Base-by-base conservation (phyloP, 2,113 vertebrate species). In the Leptocoma aspasia region DNA sequence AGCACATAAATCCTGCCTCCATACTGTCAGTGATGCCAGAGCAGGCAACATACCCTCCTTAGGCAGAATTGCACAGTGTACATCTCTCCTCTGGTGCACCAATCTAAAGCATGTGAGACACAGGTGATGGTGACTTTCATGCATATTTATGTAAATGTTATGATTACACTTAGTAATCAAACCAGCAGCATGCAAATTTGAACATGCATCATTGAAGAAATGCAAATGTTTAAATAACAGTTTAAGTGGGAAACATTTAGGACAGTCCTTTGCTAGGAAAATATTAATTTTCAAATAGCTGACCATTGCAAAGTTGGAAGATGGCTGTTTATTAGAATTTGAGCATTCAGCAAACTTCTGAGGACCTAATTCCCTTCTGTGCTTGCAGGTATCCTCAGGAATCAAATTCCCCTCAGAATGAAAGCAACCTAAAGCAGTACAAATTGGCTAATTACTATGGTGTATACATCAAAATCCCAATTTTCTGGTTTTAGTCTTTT, bases 221-320 rank as follows among this genome's bases (percentile, higher is more conserved):
- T 89, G 61, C 41, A 95, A 93, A 90, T 77, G 92, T 88, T 96
- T 88, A 72, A 35, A 8, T 10, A 79, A 53, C 54, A 68, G 75
- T 60, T 63, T 72, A 90, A 92, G 15, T 61, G 28, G 50, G n/a
- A 82, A 85, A 59, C 26, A 77, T 82, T 85, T 83, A 56, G 27
- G 53, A 44, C 16, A n/a, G 21, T 60, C 52, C 35, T 81, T 76
- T 52, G 6, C 52, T 37, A 75, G 39, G 30, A 86, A 77, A 85
- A 70, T 8, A 86, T 82, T 41, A 16, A 47, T 82, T 92, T 91
- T 89, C 49, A 61, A 80, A 41, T 24, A 86, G 42, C 15, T 61
- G 37, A 53, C 70, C 4, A 37, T 11, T 68, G 28, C 35, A 57
- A 78, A 64, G 24, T 19, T 52, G 26, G 18, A 79, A 85, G n/a